Percentiles rank a stretch among this genome's conserved stretches.
Conservation (phyloP, 2,113 vertebrate species). For the Halcyon senegalensis region DNA sequence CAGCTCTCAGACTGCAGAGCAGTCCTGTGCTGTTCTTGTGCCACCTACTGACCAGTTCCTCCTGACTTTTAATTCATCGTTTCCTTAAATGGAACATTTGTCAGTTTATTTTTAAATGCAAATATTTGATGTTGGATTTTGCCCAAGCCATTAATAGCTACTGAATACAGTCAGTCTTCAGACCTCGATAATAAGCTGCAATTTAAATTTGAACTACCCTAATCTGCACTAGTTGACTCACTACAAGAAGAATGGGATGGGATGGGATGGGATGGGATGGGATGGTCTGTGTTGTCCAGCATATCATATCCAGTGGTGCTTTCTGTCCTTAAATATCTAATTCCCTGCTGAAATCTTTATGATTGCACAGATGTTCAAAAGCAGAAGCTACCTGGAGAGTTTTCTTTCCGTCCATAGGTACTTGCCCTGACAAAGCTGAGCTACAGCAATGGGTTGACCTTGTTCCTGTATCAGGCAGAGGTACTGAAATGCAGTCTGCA, state of each 20-base stretch:
- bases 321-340: background rate
- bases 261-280: background rate
- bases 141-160: background rate
- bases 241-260: background rate
- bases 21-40: slow-evolving; percentile 50
- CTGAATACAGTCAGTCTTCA: background rate
- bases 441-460: background rate
- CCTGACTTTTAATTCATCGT: background rate
- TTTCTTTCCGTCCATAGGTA: background rate
- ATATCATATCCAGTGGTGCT: rapidly evolving
- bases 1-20: background rate
- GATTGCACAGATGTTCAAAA: background rate
- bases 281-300: background rate
- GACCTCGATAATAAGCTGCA: background rate
- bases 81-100: background rate
- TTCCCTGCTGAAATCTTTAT: background rate
- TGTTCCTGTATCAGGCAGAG: background rate
- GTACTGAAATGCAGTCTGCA: background rate
- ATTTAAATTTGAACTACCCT: background rate
- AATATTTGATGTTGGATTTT: background rate
- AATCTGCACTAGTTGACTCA: background rate
- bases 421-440: background rate
- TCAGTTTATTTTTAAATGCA: background rate
- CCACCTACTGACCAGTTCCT: slow-evolving; percentile 56
- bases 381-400: background rate